Percentiles rank a stretch among this genome's conserved stretches.
Evolutionary conservation across 2,797 vertebrate genomes (phyloP).

Genomic region (Paedocypris micromegethes): DNA sequence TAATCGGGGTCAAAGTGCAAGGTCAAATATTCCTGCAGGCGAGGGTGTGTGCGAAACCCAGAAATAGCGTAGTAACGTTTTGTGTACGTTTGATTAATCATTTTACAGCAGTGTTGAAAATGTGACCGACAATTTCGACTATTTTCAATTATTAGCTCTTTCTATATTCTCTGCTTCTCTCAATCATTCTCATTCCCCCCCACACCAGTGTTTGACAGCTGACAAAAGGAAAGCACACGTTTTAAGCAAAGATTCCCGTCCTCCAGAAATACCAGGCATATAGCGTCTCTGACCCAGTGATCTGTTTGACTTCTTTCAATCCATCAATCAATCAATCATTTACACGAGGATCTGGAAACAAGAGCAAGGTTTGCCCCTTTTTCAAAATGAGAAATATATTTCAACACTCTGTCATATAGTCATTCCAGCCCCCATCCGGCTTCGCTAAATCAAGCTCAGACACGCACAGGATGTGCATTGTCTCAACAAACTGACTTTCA

Average conservation of each 20-base stretch:
- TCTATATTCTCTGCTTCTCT: too few relatives aligned
- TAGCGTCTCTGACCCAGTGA: background rate
- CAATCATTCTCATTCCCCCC: too few relatives aligned
- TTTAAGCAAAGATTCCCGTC: background rate
- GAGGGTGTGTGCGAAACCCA: conserved; percentile 36
- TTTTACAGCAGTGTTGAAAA: conserved; percentile 9
- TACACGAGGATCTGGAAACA: conserved; percentile 15
- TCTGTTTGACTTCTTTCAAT: conserved; percentile 16
- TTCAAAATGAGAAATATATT: conserved; percentile 31
- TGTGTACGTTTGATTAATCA: conserved; percentile 20
- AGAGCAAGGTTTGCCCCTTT: conserved; percentile 27
- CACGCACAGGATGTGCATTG: conserved; percentile 35
- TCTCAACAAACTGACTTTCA: conserved; percentile 29
- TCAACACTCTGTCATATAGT: conserved; percentile 40
- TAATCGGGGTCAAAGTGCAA: conserved; percentile 41
- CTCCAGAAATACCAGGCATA: background rate
- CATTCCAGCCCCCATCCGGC: conserved; percentile 23
- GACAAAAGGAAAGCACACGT: background rate
- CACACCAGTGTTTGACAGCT: background rate
- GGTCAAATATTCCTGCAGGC: conserved; percentile 48
- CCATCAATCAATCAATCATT: conserved; percentile 23
- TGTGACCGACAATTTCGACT: background rate
- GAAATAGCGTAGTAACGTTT: conserved; percentile 41
- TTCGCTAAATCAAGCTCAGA: conserved; percentile 23
- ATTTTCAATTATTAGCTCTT: too few relatives aligned